A percentile compares a stretch with the other conserved stretches of the same genome.
These are phyloP conservation scores for Cetoscarus ocellatus DNA, from an alignment of 2,797 vertebrate genomes.

Conservation along the genomic window DNA sequence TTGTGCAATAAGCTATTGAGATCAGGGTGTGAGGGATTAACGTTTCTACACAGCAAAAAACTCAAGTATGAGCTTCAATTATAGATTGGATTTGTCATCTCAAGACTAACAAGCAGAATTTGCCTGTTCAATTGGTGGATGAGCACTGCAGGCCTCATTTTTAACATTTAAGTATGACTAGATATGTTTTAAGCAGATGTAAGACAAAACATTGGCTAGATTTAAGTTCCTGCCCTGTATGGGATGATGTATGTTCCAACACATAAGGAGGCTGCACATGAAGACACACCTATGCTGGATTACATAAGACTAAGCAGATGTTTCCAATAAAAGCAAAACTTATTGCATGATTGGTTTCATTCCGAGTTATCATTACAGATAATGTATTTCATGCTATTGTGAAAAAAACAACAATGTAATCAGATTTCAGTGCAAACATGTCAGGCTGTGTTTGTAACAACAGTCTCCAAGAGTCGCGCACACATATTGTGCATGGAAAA, in stretches of 20 bases:
- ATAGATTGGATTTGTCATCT: too few species aligned
- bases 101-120: too few species aligned
- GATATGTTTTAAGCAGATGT: too few species aligned
- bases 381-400: not conserved
- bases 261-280: not conserved
- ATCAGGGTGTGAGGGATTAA: not conserved
- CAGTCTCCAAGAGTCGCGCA: constrained; percentile 21
- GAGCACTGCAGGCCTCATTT: too few species aligned
- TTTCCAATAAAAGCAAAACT: constrained; percentile 1
- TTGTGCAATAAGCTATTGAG: not conserved
- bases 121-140: too few species aligned
- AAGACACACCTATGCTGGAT: not conserved
- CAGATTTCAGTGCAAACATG: constrained; percentile 15
- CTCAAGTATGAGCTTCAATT: not conserved
- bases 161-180: too few species aligned
- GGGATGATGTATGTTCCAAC: not conserved
- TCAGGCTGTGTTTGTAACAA: not conserved
- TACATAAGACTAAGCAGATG: not conserved
- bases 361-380: not conserved
- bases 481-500: constrained; percentile 17
- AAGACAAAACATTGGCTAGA: too few species aligned
- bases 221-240: too few species aligned
- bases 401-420: constrained; percentile 2
- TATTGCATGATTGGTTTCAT: not conserved
- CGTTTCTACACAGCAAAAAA: too few species aligned